A percentile compares a stretch with the other conserved stretches of the same genome.
Conservation (phyloP, 2,888 invertebrate species). For the Ichneumon xanthorius region DNA sequence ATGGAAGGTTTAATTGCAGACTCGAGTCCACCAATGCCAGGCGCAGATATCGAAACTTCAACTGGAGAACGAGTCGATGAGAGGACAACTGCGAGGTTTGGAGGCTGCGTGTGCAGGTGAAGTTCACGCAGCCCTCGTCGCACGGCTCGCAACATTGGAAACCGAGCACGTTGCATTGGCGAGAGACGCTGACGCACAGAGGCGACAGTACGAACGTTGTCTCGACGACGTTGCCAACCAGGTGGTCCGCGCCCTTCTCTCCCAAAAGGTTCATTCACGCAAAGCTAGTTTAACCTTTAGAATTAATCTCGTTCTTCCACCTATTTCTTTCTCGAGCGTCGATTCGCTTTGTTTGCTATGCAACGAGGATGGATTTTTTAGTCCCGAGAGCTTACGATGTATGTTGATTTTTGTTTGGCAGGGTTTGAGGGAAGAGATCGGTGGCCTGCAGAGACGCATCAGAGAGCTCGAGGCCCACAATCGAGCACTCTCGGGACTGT, state of each 20-base stretch:
- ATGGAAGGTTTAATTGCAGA: slow-evolving; percentile 80
- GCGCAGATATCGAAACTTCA: slow-evolving; percentile 88
- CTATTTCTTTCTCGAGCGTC: background rate
- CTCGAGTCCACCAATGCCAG: slow-evolving; percentile 91
- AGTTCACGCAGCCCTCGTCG: slow-evolving; percentile 85
- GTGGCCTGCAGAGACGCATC: slow-evolving; percentile 90
- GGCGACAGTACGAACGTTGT: slow-evolving; percentile 92
- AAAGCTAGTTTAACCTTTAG: slow-evolving; percentile 54
- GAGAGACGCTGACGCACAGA: slow-evolving; percentile 88
- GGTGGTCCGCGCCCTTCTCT: slow-evolving; percentile 92
- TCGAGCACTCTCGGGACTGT: slow-evolving; percentile 89
- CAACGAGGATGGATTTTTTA: background rate
- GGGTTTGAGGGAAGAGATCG: slow-evolving; percentile 92
- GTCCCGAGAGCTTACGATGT: slow-evolving; percentile 17
- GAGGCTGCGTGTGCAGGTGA: slow-evolving; percentile 83
- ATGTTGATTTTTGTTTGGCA: slow-evolving; percentile 78
- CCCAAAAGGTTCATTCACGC: slow-evolving; percentile 90
- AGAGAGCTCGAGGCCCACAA: slow-evolving; percentile 93
- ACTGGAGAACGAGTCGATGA: slow-evolving; percentile 89
- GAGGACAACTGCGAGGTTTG: slow-evolving; percentile 82
- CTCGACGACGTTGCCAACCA: slow-evolving; percentile 94
- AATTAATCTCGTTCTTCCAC: background rate
- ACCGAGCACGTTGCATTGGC: slow-evolving; percentile 88
- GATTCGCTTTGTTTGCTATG: slow-evolving; percentile 54
- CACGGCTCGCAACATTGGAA: slow-evolving; percentile 86